phyloP scores from a whole-genome alignment of 2,113 vertebrate genomes.

The Aegotheles bennettii region DNA sequence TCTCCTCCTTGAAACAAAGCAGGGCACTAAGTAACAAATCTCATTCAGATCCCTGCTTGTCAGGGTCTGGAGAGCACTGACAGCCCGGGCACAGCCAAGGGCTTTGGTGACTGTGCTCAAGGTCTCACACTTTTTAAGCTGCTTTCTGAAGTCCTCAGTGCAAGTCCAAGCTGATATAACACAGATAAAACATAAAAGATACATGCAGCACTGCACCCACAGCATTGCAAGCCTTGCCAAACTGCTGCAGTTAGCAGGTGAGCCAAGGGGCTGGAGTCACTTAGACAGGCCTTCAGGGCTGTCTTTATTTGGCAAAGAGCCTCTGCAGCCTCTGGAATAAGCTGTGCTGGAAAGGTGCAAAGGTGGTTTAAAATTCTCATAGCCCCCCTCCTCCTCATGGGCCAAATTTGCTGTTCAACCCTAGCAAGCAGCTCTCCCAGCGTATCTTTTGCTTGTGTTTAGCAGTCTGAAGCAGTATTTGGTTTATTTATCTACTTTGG shows the following conservation, averaged over 20 bases:
- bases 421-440: background rate
- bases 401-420: background rate
- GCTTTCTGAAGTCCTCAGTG: background rate
- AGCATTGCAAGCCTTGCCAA: background rate
- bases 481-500: conserved; percentile 36
- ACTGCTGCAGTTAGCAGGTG: background rate
- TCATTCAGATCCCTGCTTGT: background rate
- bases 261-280: background rate
- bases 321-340: background rate
- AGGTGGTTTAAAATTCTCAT: background rate
- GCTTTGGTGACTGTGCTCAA: background rate
- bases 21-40: background rate
- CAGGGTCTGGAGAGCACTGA: background rate
- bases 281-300: background rate
- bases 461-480: background rate
- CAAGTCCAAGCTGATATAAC: background rate
- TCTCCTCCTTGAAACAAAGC: background rate
- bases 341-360: background rate
- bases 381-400: background rate
- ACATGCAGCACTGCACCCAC: background rate
- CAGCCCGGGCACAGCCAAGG: rapidly evolving
- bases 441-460: rapidly evolving
- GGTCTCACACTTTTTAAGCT: background rate
- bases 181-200: background rate
- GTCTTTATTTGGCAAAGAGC: background rate